Percentiles rank a stretch among this genome's conserved stretches.
phyloP scores from a whole-genome alignment of 2,113 vertebrate species.

The Sarotherodon lohbergeri region DNA sequence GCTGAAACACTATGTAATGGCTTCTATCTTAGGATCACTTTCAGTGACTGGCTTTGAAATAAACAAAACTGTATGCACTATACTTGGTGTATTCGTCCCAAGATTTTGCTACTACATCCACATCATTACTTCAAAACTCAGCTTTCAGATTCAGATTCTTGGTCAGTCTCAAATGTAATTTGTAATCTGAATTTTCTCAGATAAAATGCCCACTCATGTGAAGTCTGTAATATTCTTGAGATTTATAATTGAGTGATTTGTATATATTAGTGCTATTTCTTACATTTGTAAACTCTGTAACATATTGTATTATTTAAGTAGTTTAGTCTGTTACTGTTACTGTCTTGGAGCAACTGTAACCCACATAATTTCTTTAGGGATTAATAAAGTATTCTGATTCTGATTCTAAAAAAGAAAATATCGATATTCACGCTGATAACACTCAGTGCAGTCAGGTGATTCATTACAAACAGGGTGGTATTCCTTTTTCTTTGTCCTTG shows the following conservation, averaged over 20 bases:
- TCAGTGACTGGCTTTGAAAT: not conserved
- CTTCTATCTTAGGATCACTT: not conserved
- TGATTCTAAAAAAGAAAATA: not conserved
- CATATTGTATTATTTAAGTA: not conserved
- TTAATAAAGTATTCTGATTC: not conserved
- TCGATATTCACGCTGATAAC: not conserved
- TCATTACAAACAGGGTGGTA: not conserved
- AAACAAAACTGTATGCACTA: not conserved
- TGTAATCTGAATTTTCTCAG: not conserved
- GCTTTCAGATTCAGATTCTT: not conserved
- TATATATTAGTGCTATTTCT: not conserved
- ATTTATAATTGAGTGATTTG: not conserved
- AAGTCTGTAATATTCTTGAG: not conserved
- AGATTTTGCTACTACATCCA: not conserved
- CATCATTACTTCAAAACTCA: not conserved
- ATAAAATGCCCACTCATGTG: not conserved
- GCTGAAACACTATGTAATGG: not conserved
- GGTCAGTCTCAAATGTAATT: not conserved
- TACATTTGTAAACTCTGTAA: not conserved
- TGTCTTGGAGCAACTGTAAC: not conserved
- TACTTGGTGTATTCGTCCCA: not conserved
- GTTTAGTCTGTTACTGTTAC: not conserved
- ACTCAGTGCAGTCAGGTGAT: not conserved
- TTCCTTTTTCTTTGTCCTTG: not conserved
- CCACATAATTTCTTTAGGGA: not conserved